Conservation (phyloP, 2,888 invertebrate genomes). For the Ischnura elegans region DNA sequence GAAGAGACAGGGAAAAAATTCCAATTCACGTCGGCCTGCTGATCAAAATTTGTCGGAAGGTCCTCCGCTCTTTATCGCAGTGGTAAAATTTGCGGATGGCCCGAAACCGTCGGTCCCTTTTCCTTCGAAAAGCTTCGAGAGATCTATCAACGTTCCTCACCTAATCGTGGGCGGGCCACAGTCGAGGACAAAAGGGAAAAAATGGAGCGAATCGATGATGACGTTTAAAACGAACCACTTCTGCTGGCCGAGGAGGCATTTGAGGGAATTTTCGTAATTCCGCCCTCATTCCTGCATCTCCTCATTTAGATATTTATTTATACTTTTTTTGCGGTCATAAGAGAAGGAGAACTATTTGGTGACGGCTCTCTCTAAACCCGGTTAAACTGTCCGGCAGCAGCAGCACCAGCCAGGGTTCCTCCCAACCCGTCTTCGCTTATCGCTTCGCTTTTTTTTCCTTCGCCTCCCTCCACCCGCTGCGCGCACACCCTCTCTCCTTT, state of each 20-base stretch:
- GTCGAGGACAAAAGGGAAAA: too few relatives aligned
- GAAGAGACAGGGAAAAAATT: too few relatives aligned
- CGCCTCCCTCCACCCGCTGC: not conserved
- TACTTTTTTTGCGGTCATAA: not conserved
- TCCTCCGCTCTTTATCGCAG: too few relatives aligned
- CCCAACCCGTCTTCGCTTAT: not conserved
- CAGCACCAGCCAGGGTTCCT: not conserved
- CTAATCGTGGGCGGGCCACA: too few relatives aligned
- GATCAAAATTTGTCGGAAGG: too few relatives aligned
- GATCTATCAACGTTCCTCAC: too few relatives aligned
- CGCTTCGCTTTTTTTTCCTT: not conserved
- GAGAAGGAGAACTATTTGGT: not conserved
- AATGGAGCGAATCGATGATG: not conserved
- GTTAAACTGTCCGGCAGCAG: not conserved
- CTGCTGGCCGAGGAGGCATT: not conserved
- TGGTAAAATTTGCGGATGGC: too few relatives aligned
- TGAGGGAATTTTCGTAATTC: not conserved
- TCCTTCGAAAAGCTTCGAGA: too few relatives aligned
- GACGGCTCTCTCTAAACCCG: not conserved
- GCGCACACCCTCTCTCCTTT: not conserved
- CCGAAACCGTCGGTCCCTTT: too few relatives aligned
- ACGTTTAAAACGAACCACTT: not conserved
- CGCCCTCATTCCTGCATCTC: not conserved
- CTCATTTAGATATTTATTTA: not conserved
- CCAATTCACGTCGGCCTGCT: too few relatives aligned